phyloP scores from a whole-genome alignment of 2,888 invertebrate species.

The Drosophila merina region DNA sequence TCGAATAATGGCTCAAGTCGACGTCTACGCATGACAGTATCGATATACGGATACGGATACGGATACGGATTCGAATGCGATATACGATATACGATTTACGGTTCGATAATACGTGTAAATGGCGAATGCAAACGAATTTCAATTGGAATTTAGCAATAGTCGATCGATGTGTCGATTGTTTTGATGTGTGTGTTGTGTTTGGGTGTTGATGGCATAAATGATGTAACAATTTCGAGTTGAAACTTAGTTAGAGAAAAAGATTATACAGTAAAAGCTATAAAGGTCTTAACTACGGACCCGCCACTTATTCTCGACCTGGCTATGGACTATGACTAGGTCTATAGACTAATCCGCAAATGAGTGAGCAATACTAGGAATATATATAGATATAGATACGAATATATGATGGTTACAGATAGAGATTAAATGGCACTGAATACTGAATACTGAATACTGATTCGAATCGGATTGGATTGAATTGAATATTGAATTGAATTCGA shows the following conservation, averaged over 20 bases:
- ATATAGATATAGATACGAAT: background rate
- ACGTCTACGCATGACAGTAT: constrained; percentile 85
- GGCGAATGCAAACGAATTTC: constrained; percentile 59
- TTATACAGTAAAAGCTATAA: background rate
- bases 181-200: constrained; percentile 11
- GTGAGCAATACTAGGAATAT: constrained; percentile 19
- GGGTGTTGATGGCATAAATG: constrained; percentile 53
- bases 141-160: constrained; percentile 56
- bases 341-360: constrained; percentile 25
- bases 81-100: constrained; percentile 48
- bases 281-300: background rate
- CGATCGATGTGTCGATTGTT: constrained; percentile 40
- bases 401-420: constrained; percentile 17
- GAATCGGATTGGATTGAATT: constrained; percentile 46
- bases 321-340: constrained; percentile 24
- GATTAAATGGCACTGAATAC: constrained; percentile 9
- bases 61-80: constrained; percentile 52
- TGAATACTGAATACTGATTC: constrained; percentile 11
- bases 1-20: constrained; percentile 92
- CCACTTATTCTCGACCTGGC: constrained; percentile 11
- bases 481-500: constrained; percentile 24
- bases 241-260: constrained; percentile 6
- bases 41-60: constrained; percentile 41
- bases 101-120: constrained; percentile 47
- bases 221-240: constrained; percentile 54